A percentile compares a stretch with the other conserved stretches of the same genome.
phyloP scores from a whole-genome alignment of 2,888 invertebrate species.

The Thera britannica region DNA sequence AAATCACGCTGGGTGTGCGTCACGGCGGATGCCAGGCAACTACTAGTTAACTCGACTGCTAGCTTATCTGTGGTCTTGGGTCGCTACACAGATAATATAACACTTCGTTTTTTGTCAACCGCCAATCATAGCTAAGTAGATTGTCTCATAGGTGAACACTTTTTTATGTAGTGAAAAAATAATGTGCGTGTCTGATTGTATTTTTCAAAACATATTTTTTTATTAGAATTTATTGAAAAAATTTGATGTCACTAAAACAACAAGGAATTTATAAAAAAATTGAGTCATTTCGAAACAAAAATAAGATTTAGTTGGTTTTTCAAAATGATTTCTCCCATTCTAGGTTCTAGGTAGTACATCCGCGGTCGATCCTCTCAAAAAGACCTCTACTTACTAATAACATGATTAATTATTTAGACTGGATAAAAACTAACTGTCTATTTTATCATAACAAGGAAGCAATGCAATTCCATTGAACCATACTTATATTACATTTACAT shows the following conservation, averaged over 20 bases:
- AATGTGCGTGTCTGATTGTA: constrained; percentile 16
- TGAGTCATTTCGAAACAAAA: no score
- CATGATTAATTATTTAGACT: neutral
- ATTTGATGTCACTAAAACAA: no score
- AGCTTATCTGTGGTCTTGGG: constrained; percentile 50
- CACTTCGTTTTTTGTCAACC: constrained; percentile 72
- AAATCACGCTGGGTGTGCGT: constrained; percentile 43
- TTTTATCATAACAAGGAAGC: constrained; percentile 9
- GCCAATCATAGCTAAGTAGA: constrained; percentile 59
- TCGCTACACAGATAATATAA: constrained; percentile 58
- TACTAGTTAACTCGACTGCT: constrained; percentile 39
- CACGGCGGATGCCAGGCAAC: constrained; percentile 52
- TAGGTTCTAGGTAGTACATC: no score
- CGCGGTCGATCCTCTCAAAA: no score
- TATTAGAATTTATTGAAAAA: no score
- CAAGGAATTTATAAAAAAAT: no score
- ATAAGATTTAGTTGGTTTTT: no score
- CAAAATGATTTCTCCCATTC: no score
- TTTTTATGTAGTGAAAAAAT: neutral
- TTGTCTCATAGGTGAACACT: constrained; percentile 33
- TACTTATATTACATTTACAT: neutral
- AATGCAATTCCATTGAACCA: constrained; percentile 12
- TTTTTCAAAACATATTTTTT: no score
- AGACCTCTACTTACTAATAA: no score
- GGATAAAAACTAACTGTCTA: neutral